Percentiles rank a stretch among this genome's conserved stretches.
These are phyloP conservation scores for Heliconius hermathena DNA, from an alignment of 1,140 invertebrate genomes.

Conservation along the genomic window DNA sequence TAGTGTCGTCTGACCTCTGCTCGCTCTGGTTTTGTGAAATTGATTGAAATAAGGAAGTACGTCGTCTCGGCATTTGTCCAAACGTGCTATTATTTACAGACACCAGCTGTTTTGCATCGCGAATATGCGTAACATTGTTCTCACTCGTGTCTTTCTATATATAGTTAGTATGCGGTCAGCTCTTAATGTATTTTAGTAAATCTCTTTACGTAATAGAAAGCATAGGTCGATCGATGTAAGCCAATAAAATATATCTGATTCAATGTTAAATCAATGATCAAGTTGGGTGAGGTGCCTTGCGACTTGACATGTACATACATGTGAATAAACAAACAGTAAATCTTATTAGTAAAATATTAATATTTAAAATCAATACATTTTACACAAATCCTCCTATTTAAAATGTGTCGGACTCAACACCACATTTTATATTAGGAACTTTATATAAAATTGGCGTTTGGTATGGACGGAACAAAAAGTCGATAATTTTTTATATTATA, in stretches of 20 bases:
- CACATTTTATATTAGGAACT: too few species aligned
- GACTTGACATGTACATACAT: background rate
- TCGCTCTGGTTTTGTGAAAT: conserved; percentile 15
- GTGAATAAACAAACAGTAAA: too few species aligned
- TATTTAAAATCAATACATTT: too few species aligned
- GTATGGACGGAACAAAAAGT: too few species aligned
- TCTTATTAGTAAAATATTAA: too few species aligned
- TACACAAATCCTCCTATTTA: too few species aligned
- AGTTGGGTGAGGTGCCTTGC: background rate
- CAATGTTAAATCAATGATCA: background rate
- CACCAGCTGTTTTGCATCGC: conserved; percentile 33
- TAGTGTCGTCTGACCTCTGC: background rate
- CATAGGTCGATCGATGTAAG: background rate
- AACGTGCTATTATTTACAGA: conserved; percentile 32
- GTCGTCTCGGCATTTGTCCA: conserved; percentile 46
- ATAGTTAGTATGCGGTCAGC: conserved; percentile 5
- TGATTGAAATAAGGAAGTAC: conserved; percentile 29
- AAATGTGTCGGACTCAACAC: too few species aligned
- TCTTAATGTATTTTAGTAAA: conserved; percentile 9
- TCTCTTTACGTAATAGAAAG: conserved; percentile 1
- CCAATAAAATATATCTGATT: background rate
- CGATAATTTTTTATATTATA: too few species aligned
- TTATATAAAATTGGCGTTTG: too few species aligned
- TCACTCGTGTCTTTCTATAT: background rate
- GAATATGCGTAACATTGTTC: conserved; percentile 17